These are phyloP conservation scores for Magallana gigas DNA, from an alignment of 1,140 invertebrate genomes.

Conservation along the genomic window DNA sequence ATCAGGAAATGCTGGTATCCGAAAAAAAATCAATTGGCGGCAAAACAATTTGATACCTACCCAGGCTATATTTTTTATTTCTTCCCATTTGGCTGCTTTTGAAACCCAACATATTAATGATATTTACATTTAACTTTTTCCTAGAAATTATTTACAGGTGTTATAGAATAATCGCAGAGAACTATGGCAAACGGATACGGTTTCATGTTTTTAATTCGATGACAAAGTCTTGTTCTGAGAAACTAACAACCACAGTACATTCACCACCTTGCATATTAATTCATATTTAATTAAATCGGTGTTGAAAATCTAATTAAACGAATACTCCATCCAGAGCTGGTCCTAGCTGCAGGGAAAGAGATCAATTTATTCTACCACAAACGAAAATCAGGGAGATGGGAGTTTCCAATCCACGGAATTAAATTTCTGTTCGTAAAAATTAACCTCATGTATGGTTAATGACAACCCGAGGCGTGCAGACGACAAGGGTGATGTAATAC, in stretches of 20 bases:
- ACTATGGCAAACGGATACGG: neutral
- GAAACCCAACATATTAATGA: too few species aligned
- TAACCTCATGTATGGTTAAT: conserved; percentile 34
- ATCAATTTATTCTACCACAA: conserved; percentile 30
- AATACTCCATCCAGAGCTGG: neutral
- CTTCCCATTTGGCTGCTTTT: too few species aligned
- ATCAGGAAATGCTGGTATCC: neutral
- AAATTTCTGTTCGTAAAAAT: conserved; percentile 20
- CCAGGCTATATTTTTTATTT: too few species aligned
- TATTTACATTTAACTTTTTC: too few species aligned
- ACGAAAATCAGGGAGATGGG: conserved; percentile 5
- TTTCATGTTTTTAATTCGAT: neutral
- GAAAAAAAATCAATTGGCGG: neutral
- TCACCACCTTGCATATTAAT: conserved; percentile 31
- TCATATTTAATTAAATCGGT: conserved; percentile 27
- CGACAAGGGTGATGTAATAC: neutral
- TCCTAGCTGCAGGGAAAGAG: neutral
- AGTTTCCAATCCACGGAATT: conserved; percentile 2
- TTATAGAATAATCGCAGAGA: too few species aligned
- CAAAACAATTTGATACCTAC: neutral
- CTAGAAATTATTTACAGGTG: too few species aligned
- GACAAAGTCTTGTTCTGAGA: neutral
- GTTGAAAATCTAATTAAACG: conserved; percentile 35
- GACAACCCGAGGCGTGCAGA: conserved; percentile 17
- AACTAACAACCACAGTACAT: neutral